Conservation (phyloP, 2,888 invertebrate species). For the Machimus atricapillus region DNA sequence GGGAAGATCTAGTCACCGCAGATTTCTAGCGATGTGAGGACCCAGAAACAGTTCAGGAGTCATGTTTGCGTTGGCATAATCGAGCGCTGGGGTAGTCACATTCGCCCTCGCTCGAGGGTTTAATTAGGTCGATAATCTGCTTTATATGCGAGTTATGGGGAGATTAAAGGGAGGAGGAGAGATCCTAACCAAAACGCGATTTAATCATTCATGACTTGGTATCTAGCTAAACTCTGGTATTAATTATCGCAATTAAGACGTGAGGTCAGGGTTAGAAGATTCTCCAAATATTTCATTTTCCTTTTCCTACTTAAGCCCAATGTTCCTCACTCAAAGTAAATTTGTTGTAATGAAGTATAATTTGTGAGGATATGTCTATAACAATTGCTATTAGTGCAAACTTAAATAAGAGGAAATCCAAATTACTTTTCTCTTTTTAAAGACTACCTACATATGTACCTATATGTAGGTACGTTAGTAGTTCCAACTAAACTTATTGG, state of each 20-base stretch:
- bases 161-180: no score
- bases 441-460: no score
- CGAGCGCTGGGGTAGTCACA: not conserved
- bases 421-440: no score
- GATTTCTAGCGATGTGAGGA: not conserved
- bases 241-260: not conserved
- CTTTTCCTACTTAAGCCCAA: not conserved
- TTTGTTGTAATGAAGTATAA: not conserved
- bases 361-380: not conserved
- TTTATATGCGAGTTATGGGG: not conserved
- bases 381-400: not conserved
- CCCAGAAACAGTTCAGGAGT: not conserved
- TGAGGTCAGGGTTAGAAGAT: not conserved
- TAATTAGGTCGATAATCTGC: not conserved
- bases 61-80: not conserved
- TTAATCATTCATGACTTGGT: not conserved
- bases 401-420: no score
- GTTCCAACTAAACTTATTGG: no score
- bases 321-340: not conserved
- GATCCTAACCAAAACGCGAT: not conserved
- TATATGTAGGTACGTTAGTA: no score
- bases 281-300: not conserved
- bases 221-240: not conserved
- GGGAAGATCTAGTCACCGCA: not conserved
- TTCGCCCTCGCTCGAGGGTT: not conserved